Evolutionary conservation across 2,888 invertebrate species (phyloP), one percentile per base, ranked within the genome.

Genomic region (Eupithecia dodoneata): DNA sequence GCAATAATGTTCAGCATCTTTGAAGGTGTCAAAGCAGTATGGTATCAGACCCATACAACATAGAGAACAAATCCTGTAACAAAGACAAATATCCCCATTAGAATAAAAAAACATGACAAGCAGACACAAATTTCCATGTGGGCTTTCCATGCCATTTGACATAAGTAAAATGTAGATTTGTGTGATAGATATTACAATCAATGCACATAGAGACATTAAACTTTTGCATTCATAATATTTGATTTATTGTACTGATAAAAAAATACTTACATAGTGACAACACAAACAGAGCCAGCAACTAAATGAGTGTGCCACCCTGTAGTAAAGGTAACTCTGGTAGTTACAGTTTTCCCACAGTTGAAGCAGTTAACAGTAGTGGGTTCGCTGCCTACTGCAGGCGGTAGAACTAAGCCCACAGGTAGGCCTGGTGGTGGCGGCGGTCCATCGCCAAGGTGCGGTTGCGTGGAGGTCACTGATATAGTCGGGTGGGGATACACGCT

Each of bases 281-380:
- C 90, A 83, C 95, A 95, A 78, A 94, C 86, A 74, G 94, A 93
- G 79, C 94, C 94, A 79, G 94, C 94, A 49, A 94, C 93, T 81
- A 95, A 86, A 84, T 95, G 95, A 76, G 95, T 95, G 80, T 94
- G 95, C 95, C 94, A 95, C 65, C 94, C 94, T 13, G 95, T 94
- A 63, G 93, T 93, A 81, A 94, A 94, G 72, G 88, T 91, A n/a
- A 95, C 95, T 88, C 93, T 91, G 47, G 95, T 94, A 67, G 94
- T 94, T 45, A 94, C 93, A 47, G 93, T 89, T 88, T 94, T 94
- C 41, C 90, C 91, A 80, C 95, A 95, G 81, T 93, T 94, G 81
- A 90, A 94, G 83, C 95, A 95, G 66, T 91, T 94, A 15, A 94
- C 88, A 70, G 94, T 94, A 0, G 94, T 92, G 9, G 95, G 95